A percentile compares a stretch with the other conserved stretches of the same genome.
Evolutionary conservation across 2,797 vertebrate genomes (phyloP).

Genomic region (Myiothlypis chrysogaster): DNA sequence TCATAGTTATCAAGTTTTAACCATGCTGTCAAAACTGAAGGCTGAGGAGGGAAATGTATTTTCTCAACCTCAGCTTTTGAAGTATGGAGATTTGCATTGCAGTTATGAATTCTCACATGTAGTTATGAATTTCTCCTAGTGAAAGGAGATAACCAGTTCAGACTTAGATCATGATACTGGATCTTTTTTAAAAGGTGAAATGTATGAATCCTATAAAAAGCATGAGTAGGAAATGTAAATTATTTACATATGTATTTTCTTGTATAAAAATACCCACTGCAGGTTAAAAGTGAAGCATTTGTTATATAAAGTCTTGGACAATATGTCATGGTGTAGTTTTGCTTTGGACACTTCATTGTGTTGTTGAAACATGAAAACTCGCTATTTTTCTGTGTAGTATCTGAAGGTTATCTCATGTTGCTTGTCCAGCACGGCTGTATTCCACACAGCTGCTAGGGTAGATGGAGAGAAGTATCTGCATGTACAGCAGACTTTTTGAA

Average conservation of each 20-base stretch:
- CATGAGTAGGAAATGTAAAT: background rate
- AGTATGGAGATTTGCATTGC: background rate
- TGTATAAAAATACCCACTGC: background rate
- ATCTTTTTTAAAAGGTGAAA: background rate
- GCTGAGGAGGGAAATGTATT: background rate
- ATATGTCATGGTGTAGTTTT: background rate
- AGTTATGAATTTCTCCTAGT: background rate
- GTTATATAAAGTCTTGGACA: background rate
- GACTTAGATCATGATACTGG: background rate
- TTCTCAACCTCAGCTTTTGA: background rate
- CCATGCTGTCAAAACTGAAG: background rate
- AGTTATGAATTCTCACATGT: background rate
- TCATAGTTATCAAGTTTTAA: background rate
- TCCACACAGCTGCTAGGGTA: background rate
- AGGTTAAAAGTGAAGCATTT: background rate
- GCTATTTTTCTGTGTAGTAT: background rate
- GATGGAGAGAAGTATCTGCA: background rate
- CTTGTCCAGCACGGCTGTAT: background rate
- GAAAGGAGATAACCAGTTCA: background rate
- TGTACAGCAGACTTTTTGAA: background rate
- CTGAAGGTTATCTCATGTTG: background rate
- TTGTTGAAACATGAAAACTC: background rate
- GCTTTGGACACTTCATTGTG: background rate
- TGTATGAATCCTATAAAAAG: background rate
- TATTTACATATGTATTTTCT: background rate